Percentiles rank a stretch among this genome's conserved stretches.
Conservation (phyloP, 2,888 invertebrate species). For the Chymomyza amoena region DNA sequence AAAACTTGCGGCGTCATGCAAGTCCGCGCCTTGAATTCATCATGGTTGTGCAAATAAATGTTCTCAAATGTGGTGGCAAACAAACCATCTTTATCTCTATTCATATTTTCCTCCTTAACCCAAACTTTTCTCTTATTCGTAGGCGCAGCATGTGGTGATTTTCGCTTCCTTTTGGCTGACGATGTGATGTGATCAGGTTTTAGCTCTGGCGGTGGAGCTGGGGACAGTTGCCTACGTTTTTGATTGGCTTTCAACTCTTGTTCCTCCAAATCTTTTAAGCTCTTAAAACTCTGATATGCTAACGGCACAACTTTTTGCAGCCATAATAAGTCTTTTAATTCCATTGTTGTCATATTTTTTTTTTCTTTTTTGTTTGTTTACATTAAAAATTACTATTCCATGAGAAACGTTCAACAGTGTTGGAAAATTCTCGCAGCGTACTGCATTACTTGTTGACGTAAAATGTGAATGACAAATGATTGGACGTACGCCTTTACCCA, state of each 20-base stretch:
- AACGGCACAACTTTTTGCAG: constrained; percentile 16
- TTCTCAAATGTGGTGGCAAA: constrained; percentile 17
- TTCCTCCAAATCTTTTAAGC: not conserved
- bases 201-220: not conserved
- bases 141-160: not conserved
- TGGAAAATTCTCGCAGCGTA: not conserved
- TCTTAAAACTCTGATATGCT: constrained; percentile 8
- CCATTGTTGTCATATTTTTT: constrained; percentile 16
- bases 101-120: constrained; percentile 15
- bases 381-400: not conserved
- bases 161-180: not conserved
- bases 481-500: too few relatives aligned
- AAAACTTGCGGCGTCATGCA: constrained; percentile 32
- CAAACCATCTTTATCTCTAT: constrained; percentile 15
- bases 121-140: constrained; percentile 11
- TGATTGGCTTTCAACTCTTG: not conserved
- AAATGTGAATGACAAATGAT: too few relatives aligned
- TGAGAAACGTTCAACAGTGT: not conserved
- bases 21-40: constrained; percentile 13
- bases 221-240: too few relatives aligned
- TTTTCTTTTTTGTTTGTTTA: not conserved
- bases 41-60: not conserved
- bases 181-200: not conserved
- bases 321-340: constrained; percentile 8
- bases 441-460: too few relatives aligned